These are phyloP conservation scores for Tamias sibiricus DNA, from an alignment of 2,113 vertebrate species.

Conservation along the genomic window DNA sequence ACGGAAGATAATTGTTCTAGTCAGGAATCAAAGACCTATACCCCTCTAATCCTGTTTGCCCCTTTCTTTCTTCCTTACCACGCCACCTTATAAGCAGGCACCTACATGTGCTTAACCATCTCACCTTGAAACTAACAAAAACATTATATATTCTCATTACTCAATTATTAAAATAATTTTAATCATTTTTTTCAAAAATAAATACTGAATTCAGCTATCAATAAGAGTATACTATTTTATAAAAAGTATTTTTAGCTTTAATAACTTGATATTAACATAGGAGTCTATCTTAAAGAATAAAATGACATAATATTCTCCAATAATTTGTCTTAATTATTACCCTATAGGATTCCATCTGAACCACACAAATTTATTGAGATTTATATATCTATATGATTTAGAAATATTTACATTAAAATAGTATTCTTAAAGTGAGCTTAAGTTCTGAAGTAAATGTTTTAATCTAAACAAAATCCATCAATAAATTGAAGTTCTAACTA, in stretches of 20 bases:
- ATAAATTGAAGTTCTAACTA: conserved; percentile 65
- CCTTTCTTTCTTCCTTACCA: not conserved
- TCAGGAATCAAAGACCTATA: not conserved
- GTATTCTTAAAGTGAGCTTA: conserved; percentile 48
- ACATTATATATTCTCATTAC: not conserved
- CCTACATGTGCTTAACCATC: not conserved
- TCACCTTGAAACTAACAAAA: not conserved
- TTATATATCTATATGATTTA: not conserved
- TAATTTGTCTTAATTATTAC: not conserved
- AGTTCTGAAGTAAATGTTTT: conserved; percentile 66
- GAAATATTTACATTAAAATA: conserved; percentile 47
- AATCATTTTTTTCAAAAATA: not conserved
- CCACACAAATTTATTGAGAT: not conserved
- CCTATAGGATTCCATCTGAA: not conserved
- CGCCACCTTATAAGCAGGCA: not conserved
- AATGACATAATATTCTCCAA: not conserved
- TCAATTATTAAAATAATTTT: not conserved
- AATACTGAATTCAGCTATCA: not conserved
- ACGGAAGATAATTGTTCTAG: not conserved
- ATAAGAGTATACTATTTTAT: not conserved
- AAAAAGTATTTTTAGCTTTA: not conserved
- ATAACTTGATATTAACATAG: conserved; percentile 8
- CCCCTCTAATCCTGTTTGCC: not conserved
- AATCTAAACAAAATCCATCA: conserved; percentile 66
- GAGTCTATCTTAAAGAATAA: not conserved